Base-by-base conservation (phyloP, 2,797 vertebrate species). In the Borostomias antarcticus region DNA sequence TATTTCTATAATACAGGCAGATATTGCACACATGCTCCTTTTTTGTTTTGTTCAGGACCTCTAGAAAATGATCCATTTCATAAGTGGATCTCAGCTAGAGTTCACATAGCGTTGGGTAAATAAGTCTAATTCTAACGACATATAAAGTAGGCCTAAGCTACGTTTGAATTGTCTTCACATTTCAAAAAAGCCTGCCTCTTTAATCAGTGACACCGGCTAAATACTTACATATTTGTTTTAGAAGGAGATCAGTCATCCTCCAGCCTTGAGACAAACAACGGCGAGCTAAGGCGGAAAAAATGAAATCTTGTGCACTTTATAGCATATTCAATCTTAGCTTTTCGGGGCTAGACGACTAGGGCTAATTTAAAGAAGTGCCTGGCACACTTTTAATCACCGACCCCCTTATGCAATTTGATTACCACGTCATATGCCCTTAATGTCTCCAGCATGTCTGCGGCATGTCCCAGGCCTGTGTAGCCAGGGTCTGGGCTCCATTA, bases 401-500 rank as follows among this genome's bases (percentile, higher is more conserved):
- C 30, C 61, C 71, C 61, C 71, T 75, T 74, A 78, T 75, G 58
- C 69, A 71, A 69, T 72, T 72, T 66, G 62, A 72, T 81, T 66
- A 69, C 69, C 65, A 68, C 45, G 60, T 76, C 74, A 80, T 78
- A 77, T 64, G 62, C 32, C 26, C 68, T 69, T 85, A 81, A 84
- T 78, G 74, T 83, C 62, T 82, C 67, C 72, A 78, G 60, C 66
- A 77, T 85, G 78, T 71, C 51, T 68, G 32, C 0, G 28, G 30
- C 63, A 59, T 43, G 56, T 59, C 64, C 62, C 57, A 40, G 52
- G 72, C 58, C 80, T n/a, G n/a, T n/a, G n/a, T n/a, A n/a, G n/a
- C n/a, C n/a, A n/a, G n/a, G n/a, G n/a, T n/a, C n/a, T 83, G 69
- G 63, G 32, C 69, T 80, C 70, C 68, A 73, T 83, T 82, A 80